Evolutionary conservation across 2,113 vertebrate genomes (phyloP), one percentile per base, ranked within the genome.

Genomic region (Nansenia antarctica): DNA sequence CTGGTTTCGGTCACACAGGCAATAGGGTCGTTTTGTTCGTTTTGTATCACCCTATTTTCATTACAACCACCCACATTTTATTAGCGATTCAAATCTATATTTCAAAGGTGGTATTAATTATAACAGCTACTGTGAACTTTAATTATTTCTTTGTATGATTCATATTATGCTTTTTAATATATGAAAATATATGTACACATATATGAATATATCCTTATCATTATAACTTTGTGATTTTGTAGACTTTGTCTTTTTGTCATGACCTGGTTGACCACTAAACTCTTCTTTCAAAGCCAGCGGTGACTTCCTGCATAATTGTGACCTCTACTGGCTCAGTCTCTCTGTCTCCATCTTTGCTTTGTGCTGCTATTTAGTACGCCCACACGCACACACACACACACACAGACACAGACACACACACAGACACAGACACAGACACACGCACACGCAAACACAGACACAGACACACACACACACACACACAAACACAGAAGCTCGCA

Each of bases 51-150:
- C 67, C 72, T 60, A 42, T 71, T 74, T 62, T 65, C 74, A 71
- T 78, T 52, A 52, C 65, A n/a, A n/a, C n/a, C n/a, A n/a, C n/a
- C n/a, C n/a, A 53, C 47, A 55, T 83, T 61, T 60, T 82, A 35
- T 71, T 78, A 76, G 74, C 37, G 49, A 84, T 72, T 85, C 76
- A 78, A 79, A 82, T 72, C 74, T 76, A 81, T 84, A 76, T 86
- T 75, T 78, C 75, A 70, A 73, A 87, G 67, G 84, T 90, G 86
- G 89, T 88, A 81, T 86, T 84, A 89, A 81, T 86, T 84, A 89
- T 78, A 87, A 91, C 82, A 82, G 82, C 89, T 89, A 89, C 90
- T 91, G 91, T 92, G 91, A 92, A 90, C 81, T 88, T 81, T 79
- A 72, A 70, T 80, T 67, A 70, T 85, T 85, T 87, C 82, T 85